phyloP scores from a whole-genome alignment of 2,113 vertebrate species.

The Hemiscyllium ocellatum region DNA sequence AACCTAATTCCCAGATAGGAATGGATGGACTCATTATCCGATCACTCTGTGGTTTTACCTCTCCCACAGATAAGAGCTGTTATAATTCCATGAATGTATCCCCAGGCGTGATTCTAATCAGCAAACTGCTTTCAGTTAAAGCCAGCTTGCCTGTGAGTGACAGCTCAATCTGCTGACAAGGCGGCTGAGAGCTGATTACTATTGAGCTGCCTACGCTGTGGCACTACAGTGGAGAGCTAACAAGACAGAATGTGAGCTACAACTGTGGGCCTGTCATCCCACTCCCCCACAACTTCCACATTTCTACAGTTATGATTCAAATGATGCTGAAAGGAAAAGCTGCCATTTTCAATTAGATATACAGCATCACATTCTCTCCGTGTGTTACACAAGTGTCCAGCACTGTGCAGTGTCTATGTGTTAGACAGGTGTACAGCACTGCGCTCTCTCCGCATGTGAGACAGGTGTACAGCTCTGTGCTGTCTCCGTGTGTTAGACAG shows the following conservation, averaged over 20 bases:
- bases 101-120: conserved; percentile 8
- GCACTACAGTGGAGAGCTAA: neutral
- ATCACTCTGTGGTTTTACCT: neutral
- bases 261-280: neutral
- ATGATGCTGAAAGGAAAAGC: neutral
- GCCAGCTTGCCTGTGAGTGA: neutral
- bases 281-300: neutral
- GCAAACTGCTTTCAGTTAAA: neutral
- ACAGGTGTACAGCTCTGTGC: too few relatives aligned
- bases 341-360: too few relatives aligned
- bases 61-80: conserved; percentile 14
- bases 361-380: too few relatives aligned
- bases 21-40: neutral
- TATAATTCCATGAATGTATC: conserved; percentile 10
- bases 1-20: neutral
- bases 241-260: neutral
- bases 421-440: too few relatives aligned
- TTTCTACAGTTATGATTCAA: neutral
- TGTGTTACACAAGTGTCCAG: too few relatives aligned
- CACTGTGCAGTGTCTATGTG: too few relatives aligned
- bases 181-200: neutral
- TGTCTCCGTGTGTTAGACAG: too few relatives aligned
- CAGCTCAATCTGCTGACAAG: too few relatives aligned
- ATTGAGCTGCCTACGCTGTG: neutral
- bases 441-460: too few relatives aligned